Evolutionary conservation across 2,113 vertebrate genomes (phyloP), one percentile per base, ranked within the genome.

Genomic region (Apteryx owenii): DNA sequence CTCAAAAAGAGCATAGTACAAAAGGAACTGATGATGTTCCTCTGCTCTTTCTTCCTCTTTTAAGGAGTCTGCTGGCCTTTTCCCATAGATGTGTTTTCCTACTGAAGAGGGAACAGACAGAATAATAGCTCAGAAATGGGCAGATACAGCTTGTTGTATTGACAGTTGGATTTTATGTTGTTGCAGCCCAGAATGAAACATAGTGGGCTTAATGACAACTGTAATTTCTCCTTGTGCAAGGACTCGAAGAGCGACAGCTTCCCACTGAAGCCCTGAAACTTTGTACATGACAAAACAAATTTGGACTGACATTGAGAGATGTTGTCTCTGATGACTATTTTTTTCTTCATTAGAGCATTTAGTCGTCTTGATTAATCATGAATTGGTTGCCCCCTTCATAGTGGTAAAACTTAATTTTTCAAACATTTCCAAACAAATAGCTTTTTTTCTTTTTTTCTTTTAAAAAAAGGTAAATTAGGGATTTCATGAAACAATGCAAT

Each of bases 171-270:
- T 87, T 90, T 91, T 70, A 16, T 61, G 46, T 92, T 93, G 70
- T 89, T 62, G 38, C 48, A 69, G 81, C 78, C 76, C 36, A 85
- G 61, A 87, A 89, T 0, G 4, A 90, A 94, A 86, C n/a, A 7
- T 82, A 66, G 10, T 85, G 70, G 56, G 79, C 81, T 48, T 71
- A 31, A 53, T 92, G 89, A 87, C 77, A 89, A 33, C 56, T 87
- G 69, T 66, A 87, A 54, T 91, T 97, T 89, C 66, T 92, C 50
- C 48, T 76, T 82, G 33, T 72, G 51, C 81, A 85, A 83, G 73
- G 51, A 22, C 21, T 77, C 4, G 1, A 2, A 9, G 46, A 78
- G 79, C 92, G 83, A 72, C 94, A 81, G 33, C 9, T 84, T 79
- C 61, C 65, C 54, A 65, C 0, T 87, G 80, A 90, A 81, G 29